These are phyloP conservation scores for Leptopilina drosophilae DNA, from an alignment of 2,888 invertebrate genomes.

Conservation along the genomic window DNA sequence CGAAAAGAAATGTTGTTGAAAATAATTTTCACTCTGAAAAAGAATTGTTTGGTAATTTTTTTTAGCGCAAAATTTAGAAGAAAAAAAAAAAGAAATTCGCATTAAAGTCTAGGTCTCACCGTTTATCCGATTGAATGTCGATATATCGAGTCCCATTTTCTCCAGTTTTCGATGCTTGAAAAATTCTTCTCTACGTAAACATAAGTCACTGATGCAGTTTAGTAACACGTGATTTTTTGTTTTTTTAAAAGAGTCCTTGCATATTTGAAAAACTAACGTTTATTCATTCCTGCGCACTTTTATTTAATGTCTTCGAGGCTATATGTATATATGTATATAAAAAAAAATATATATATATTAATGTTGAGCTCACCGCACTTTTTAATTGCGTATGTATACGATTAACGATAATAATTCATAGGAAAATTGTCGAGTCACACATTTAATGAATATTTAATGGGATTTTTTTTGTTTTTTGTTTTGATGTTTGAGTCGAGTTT, in stretches of 20 bases:
- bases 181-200: conserved; percentile 10
- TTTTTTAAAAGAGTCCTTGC: conserved; percentile 15
- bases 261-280: conserved; percentile 6
- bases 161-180: conserved; percentile 28
- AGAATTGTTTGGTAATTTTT: no score
- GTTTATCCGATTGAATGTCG: conserved; percentile 57
- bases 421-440: conserved; percentile 62
- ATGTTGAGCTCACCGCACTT: conserved; percentile 1
- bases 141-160: conserved; percentile 63
- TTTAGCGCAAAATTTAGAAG: no score
- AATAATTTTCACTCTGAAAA: no score
- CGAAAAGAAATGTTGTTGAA: no score
- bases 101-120: conserved; percentile 51
- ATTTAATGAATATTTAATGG: conserved; percentile 62
- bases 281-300: neutral
- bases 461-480: conserved; percentile 44
- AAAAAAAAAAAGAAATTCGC: no score
- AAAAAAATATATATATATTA: no score
- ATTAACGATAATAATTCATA: conserved; percentile 24
- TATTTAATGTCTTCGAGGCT: conserved; percentile 5
- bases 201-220: conserved; percentile 5
- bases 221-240: conserved; percentile 23
- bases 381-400: conserved; percentile 14
- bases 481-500: conserved; percentile 51
- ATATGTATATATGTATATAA: no score